Base-by-base conservation (phyloP, 2,797 vertebrate genomes). In the Erethizon dorsatum region DNA sequence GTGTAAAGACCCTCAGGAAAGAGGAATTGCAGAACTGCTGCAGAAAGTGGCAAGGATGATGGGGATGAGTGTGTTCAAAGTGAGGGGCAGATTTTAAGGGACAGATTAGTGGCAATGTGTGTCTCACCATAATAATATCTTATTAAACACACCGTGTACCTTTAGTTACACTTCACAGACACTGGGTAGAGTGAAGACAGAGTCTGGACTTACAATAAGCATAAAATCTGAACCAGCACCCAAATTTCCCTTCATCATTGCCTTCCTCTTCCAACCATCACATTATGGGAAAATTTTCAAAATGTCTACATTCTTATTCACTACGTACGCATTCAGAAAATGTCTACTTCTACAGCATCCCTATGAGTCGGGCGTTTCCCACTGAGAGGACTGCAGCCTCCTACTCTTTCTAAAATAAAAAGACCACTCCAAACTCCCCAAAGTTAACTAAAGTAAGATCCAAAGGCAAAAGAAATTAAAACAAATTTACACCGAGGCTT, bases 331-430 rank as follows among this genome's bases (percentile, higher is more conserved):
- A 82, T 80, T 86, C n/a, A 82, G 24, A 80, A 88, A 93, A 83
- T 11, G 2, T 41, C 79, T 45, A 45, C 24, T 85, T 83, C 37
- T 14, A 83, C 28, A 80, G 84, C 75, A 6, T 69, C 73, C 77
- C 71, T 5, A 6, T 2, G 20, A 83, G 52, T 91, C 67, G 41
- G 15, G 18, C 37, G 31, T 88, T 63, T 47, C 85, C 59, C 20
- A 13, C 2, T 37, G n/a, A n/a, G 28, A 85, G 47, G 41, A 91
- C 63, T 31, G 86, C 85, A 94, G 82, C 12, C 15, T 85, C 57
- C 75, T 3, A 83, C 45, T 45, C 54, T 37, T 84, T 91, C 82
- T 57, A 69, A 94, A 22, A 73, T 75, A 45, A 88, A 88, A 91
- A 78, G 71, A 79, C 37, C 6, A 89, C 87, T 69, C 45, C 52